phyloP scores from a whole-genome alignment of 2,797 vertebrate species.

The Thaleichthys pacificus region DNA sequence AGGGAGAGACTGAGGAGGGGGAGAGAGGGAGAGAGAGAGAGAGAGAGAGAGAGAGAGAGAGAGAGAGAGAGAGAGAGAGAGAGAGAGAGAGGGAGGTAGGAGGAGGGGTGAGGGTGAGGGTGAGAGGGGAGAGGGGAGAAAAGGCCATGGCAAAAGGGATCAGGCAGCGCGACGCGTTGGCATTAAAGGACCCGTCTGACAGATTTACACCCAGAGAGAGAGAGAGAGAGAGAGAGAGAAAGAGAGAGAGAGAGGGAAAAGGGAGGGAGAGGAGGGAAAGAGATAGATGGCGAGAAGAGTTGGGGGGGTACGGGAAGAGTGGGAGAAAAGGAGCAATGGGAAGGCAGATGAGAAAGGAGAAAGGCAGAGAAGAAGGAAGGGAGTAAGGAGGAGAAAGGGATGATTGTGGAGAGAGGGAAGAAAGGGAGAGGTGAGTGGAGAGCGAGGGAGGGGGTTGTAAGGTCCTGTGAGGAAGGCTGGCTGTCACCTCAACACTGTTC shows the following conservation, averaged over 20 bases:
- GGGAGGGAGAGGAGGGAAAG: slow-evolving; percentile 14
- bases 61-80: too few relatives aligned
- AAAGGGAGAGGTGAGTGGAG: slow-evolving; percentile 37
- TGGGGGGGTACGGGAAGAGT: slow-evolving; percentile 22
- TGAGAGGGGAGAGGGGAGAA: too few relatives aligned
- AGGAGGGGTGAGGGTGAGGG: too few relatives aligned
- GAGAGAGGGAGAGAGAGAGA: slow-evolving; percentile 11
- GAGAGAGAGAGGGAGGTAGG: too few relatives aligned
- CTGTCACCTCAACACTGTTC: slow-evolving; percentile 43
- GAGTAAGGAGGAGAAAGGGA: not conserved
- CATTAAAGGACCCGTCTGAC: slow-evolving; percentile 16
- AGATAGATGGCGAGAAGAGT: not conserved
- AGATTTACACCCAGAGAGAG: slow-evolving; percentile 19
- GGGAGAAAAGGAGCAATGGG: slow-evolving; percentile 40
- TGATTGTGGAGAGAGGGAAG: slow-evolving; percentile 19
- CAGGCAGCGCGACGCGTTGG: not conserved
- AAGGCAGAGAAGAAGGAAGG: slow-evolving; percentile 3
- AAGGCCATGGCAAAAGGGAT: slow-evolving; percentile 11
- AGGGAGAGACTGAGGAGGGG: slow-evolving; percentile 12
- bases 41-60: not conserved
- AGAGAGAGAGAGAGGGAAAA: not conserved
- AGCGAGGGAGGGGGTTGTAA: slow-evolving; percentile 27
- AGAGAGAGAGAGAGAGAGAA: not conserved
- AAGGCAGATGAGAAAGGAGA: slow-evolving; percentile 35
- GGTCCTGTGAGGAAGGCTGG: slow-evolving; percentile 13